Percentiles rank a stretch among this genome's conserved stretches.
Conservation (phyloP, 2,888 invertebrate genomes). For the Balanococcus diminutus region DNA sequence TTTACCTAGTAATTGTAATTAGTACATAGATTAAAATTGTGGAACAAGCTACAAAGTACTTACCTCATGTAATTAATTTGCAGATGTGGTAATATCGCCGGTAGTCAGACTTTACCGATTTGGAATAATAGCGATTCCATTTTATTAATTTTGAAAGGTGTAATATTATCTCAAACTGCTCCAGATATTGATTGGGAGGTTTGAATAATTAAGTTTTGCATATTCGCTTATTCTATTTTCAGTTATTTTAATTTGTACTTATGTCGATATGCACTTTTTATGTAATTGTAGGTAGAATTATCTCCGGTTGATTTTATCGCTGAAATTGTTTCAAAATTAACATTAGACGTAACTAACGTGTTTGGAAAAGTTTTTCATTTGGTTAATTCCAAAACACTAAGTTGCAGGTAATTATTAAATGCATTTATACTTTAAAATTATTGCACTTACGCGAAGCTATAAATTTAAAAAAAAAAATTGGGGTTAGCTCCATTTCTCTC, state of each 20-base stretch:
- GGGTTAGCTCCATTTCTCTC: too few relatives aligned
- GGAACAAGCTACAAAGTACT: neutral
- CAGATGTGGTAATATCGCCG: constrained; percentile 59
- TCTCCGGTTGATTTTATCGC: constrained; percentile 59
- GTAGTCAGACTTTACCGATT: constrained; percentile 56
- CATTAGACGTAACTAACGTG: constrained; percentile 57
- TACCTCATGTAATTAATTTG: neutral
- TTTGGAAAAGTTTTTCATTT: constrained; percentile 59
- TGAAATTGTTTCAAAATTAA: constrained; percentile 57
- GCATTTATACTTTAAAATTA: too few relatives aligned
- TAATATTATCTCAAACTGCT: constrained; percentile 46
- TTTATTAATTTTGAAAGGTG: constrained; percentile 35
- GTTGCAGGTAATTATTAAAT: constrained; percentile 58
- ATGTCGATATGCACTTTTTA: too few relatives aligned
- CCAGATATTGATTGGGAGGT: constrained; percentile 57
- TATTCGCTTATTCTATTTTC: neutral
- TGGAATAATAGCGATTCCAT: constrained; percentile 58
- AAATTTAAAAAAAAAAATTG: too few relatives aligned
- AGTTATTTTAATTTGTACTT: neutral
- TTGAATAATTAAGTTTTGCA: neutral
- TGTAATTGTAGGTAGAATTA: constrained; percentile 58
- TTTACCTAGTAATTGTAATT: too few relatives aligned
- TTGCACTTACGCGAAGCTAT: too few relatives aligned
- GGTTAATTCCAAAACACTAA: constrained; percentile 57
- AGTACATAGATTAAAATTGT: neutral